Evolutionary conservation across 2,797 vertebrate species (phyloP), one percentile per base, ranked within the genome.

Genomic region (Mionectes olivaceus): DNA sequence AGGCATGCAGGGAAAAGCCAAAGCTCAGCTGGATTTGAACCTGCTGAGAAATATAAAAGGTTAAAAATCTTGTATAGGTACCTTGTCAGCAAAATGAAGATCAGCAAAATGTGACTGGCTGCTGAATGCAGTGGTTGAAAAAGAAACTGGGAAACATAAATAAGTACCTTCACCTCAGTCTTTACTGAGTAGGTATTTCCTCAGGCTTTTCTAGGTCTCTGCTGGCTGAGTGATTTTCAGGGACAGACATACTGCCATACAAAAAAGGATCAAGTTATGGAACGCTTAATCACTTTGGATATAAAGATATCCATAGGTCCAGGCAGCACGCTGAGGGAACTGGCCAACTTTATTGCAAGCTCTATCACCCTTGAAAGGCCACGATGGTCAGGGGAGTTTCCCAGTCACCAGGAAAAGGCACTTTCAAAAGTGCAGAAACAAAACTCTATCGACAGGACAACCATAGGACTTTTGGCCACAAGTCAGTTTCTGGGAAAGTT

Each of bases 21-120:
- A 84, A 92, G 50, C 61, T 96, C 88, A 93, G 73, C 80, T 92
- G 57, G 22, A 94, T 81, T 94, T 90, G 76, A 78, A 88, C 13
- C 10, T 78, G 19, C 9, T 73, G 80, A 91, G 77, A 90, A 88
- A 81, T 8, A 11, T 19, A n/a, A 68, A 70, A 78, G 61, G 55
- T 57, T 46, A 82, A 89, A 88, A 49, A 28, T 28, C 60, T 84
- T 73, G 28, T 83, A 3, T 6, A 61, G 41, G 7, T 32, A 43
- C 4, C 5, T 70, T 1, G 0, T 63, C 30, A 86, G 46, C 60
- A 91, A 90, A 91, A 71, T 68, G 22, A 83, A 63, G 32, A 78
- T 78, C 19, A 78, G 63, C 44, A 80, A 83, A 55, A 24, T 17
- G 14, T 53, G 30, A n/a, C 33, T 64, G 63, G 33, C 52, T 89